Conservation (phyloP, 2,888 invertebrate species). For the Ophion slaviceki region DNA sequence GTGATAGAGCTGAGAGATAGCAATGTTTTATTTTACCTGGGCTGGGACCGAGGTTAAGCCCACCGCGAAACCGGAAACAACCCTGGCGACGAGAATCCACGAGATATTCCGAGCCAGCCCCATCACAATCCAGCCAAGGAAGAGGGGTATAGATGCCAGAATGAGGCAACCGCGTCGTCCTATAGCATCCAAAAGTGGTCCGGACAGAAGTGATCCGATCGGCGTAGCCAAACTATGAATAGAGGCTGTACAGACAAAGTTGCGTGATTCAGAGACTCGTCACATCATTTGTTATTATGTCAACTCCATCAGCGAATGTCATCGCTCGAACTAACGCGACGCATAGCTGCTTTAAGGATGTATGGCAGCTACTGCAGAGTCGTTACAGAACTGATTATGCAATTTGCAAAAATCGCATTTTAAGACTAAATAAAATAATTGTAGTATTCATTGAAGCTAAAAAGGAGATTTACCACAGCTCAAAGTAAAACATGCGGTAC, state of each 20-base stretch:
- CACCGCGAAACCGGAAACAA: slow-evolving; percentile 89
- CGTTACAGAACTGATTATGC: no score
- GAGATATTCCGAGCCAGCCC: slow-evolving; percentile 84
- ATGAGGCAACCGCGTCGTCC: slow-evolving; percentile 89
- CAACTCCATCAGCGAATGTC: not conserved
- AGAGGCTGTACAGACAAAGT: slow-evolving; percentile 85
- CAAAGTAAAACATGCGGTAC: no score
- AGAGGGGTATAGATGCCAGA: slow-evolving; percentile 87
- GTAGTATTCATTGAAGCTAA: no score
- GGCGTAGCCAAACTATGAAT: slow-evolving; percentile 92
- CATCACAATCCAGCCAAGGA: slow-evolving; percentile 89
- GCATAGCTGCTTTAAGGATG: no score
- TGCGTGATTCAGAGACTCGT: not conserved
- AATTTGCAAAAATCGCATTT: no score
- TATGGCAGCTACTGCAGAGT: no score
- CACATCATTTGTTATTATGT: not conserved
- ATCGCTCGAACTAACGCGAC: no score
- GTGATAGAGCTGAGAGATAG: not conserved
- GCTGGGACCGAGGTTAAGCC: slow-evolving; percentile 90
- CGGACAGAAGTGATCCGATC: slow-evolving; percentile 89
- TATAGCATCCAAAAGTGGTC: slow-evolving; percentile 88
- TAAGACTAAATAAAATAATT: no score
- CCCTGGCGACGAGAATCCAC: slow-evolving; percentile 87
- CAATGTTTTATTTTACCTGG: slow-evolving; percentile 85
- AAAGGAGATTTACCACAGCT: no score